These are phyloP conservation scores for Aphrocallistes beatrix DNA, from an alignment of 37 sponge, comb jelly and placozoan species.

Conservation along the genomic window DNA sequence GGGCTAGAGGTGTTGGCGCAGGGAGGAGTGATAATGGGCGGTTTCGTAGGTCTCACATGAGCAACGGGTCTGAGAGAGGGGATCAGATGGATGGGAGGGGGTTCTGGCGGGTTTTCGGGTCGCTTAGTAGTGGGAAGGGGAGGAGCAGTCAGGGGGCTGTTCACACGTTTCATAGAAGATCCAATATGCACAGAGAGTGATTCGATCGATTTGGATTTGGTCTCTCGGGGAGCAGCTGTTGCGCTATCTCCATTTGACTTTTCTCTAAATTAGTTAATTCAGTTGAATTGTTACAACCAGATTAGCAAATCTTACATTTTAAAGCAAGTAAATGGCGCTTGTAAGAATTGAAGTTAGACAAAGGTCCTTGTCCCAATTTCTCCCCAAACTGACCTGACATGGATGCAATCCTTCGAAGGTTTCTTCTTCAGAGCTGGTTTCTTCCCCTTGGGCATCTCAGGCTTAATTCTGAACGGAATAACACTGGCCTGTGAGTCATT, in stretches of 20 bases:
- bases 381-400: too few species aligned
- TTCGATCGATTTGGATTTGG: too few species aligned
- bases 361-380: too few species aligned
- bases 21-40: background rate
- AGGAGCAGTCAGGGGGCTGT: background rate
- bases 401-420: background rate
- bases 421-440: background rate
- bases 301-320: too few species aligned
- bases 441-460: constrained; percentile 6
- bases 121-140: background rate
- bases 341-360: too few species aligned
- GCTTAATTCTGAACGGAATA: background rate
- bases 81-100: background rate
- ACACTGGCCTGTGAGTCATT: background rate
- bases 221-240: too few species aligned
- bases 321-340: too few species aligned
- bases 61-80: background rate
- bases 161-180: too few species aligned
- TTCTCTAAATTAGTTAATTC: too few species aligned
- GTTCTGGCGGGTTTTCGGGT: background rate
- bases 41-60: background rate
- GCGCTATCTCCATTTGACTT: too few species aligned
- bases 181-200: too few species aligned
- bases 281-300: too few species aligned
- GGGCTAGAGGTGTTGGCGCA: background rate